A percentile compares a stretch with the other conserved stretches of the same genome.
Conservation (phyloP, 2,888 invertebrate genomes). For the Mongoloraphidia duomilia region DNA sequence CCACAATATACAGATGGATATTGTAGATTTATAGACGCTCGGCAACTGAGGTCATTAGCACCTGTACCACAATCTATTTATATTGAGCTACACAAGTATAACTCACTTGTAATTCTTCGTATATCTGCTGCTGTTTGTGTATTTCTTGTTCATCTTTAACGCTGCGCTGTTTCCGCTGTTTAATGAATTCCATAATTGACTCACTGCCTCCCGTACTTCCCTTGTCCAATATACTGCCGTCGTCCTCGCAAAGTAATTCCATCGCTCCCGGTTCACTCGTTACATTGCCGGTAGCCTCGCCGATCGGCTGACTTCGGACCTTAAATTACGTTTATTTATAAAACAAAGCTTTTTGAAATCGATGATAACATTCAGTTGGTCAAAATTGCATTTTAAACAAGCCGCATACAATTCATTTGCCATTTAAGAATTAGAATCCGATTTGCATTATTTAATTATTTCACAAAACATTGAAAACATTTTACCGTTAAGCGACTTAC, state of each 20-base stretch:
- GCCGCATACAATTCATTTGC: neutral
- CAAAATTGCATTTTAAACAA: too few relatives aligned
- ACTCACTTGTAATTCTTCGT: conserved; percentile 45
- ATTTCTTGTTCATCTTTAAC: conserved; percentile 32
- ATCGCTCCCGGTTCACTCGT: conserved; percentile 24
- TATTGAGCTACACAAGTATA: conserved; percentile 9
- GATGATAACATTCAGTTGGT: too few relatives aligned
- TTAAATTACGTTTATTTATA: conserved; percentile 22
- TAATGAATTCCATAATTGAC: conserved; percentile 27
- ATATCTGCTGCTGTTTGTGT: conserved; percentile 53
- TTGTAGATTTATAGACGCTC: conserved; percentile 14
- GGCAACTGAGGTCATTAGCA: conserved; percentile 14
- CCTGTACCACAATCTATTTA: too few relatives aligned
- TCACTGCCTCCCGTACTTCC: conserved; percentile 26
- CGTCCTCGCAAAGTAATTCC: conserved; percentile 33
- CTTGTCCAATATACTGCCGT: conserved; percentile 32
- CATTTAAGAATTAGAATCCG: neutral
- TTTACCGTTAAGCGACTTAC: conserved; percentile 20
- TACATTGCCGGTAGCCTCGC: conserved; percentile 25
- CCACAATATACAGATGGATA: too few relatives aligned
- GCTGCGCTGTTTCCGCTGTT: conserved; percentile 23
- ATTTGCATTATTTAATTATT: neutral
- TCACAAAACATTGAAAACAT: neutral
- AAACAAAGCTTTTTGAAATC: too few relatives aligned
- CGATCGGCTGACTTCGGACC: conserved; percentile 33